These are phyloP conservation scores for Mechanitis messenoides DNA, from an alignment of 2,888 invertebrate genomes.

Conservation along the genomic window DNA sequence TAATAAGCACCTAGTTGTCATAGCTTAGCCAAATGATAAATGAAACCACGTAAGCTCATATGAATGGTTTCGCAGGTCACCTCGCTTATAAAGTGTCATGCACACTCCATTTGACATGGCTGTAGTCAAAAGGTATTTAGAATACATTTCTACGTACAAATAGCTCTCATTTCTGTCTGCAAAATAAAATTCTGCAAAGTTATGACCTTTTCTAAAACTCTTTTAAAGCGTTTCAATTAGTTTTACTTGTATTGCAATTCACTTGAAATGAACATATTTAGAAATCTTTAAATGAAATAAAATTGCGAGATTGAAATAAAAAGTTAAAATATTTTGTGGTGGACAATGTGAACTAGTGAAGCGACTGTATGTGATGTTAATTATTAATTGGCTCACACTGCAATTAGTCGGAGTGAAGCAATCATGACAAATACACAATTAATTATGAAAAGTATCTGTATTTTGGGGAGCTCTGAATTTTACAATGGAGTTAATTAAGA, in stretches of 20 bases:
- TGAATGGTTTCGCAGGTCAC: conserved; percentile 24
- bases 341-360: neutral
- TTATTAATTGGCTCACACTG: conserved; percentile 22
- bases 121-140: conserved; percentile 21
- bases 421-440: conserved; percentile 20
- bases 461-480: neutral
- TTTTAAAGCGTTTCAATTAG: no score
- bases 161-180: neutral
- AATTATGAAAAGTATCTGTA: conserved; percentile 8
- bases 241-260: no score
- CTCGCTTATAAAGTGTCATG: conserved; percentile 15
- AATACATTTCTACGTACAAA: neutral
- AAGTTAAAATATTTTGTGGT: neutral
- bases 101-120: conserved; percentile 14
- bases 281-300: no score
- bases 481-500: no score
- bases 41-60: conserved; percentile 19
- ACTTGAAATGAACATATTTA: no score
- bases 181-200: neutral
- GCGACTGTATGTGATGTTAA: conserved; percentile 12
- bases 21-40: conserved; percentile 13
- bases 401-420: conserved; percentile 23
- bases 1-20: conserved; percentile 9
- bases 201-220: neutral
- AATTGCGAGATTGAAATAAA: neutral